Evolutionary conservation across 2,888 invertebrate species (phyloP).

Genomic region (Hyposoter didymator): DNA sequence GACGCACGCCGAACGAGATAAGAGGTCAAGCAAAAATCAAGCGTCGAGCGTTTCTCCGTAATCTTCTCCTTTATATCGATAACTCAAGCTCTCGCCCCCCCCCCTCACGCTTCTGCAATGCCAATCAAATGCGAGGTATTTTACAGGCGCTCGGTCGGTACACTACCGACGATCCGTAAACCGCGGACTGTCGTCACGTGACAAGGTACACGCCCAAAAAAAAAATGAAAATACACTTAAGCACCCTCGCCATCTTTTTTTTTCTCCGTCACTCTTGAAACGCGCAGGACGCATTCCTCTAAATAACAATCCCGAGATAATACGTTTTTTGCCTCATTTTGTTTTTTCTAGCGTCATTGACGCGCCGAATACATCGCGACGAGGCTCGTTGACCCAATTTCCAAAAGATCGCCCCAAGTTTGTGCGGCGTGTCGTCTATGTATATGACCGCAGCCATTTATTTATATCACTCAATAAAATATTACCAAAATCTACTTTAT

Average conservation of each 20-base stretch:
- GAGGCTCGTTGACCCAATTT: constrained; percentile 11
- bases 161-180: constrained; percentile 57
- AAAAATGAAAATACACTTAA: background rate
- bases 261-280: background rate
- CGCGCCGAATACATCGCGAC: too few species aligned
- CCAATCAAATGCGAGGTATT: background rate
- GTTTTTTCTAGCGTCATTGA: constrained; percentile 11
- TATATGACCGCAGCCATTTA: constrained; percentile 16
- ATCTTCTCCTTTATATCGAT: constrained; percentile 53
- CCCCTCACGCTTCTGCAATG: too few species aligned
- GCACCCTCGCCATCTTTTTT: background rate
- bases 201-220: constrained; percentile 52
- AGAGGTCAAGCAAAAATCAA: constrained; percentile 34
- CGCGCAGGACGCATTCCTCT: background rate
- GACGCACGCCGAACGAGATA: constrained; percentile 63
- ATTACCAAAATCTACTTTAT: background rate
- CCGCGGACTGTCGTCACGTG: constrained; percentile 30
- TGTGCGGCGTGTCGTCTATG: background rate
- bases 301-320: background rate
- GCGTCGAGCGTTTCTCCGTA: background rate
- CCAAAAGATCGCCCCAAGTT: constrained; percentile 4
- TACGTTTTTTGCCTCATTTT: background rate
- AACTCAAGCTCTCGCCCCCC: constrained; percentile 12
- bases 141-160: constrained; percentile 58
- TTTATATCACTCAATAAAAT: background rate